Percentiles rank a stretch among this genome's conserved stretches.
Conservation (phyloP, 1,140 invertebrate genomes). For the Drosophila watanabei region DNA sequence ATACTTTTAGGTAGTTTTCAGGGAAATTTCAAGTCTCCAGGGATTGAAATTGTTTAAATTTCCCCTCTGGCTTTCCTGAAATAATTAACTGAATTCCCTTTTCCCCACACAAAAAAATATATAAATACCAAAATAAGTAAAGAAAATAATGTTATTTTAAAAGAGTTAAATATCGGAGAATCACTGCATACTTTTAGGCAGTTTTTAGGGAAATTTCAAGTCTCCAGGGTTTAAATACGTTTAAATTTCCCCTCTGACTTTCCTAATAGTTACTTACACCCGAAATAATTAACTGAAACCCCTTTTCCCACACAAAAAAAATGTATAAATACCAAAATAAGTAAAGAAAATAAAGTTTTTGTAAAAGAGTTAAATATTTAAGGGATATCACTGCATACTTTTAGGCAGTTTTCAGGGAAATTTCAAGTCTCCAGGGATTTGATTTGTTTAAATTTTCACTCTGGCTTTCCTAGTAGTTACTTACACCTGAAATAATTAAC, state of each 20-base stretch:
- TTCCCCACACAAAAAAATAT: no score
- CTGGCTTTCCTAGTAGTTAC: neutral
- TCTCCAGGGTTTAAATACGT: neutral
- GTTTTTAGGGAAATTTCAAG: no score
- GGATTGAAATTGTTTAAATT: no score
- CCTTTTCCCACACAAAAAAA: no score
- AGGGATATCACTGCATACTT: neutral
- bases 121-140: neutral
- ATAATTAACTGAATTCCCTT: no score
- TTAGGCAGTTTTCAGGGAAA: no score
- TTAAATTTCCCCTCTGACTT: neutral
- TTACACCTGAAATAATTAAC: constrained; percentile 34
- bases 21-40: neutral
- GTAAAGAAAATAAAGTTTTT: neutral
- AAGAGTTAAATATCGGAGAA: no score
- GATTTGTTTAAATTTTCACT: neutral
- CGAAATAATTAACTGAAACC: constrained; percentile 28
- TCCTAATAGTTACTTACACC: neutral
- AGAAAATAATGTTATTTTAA: neutral
- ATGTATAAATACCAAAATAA: neutral
- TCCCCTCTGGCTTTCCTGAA: no score
- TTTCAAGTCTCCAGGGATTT: no score
- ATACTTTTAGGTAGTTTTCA: neutral
- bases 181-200: neutral
- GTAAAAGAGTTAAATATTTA: no score